Base-by-base conservation (phyloP, 2,113 vertebrate species). In the Neolamprologus falcicula region DNA sequence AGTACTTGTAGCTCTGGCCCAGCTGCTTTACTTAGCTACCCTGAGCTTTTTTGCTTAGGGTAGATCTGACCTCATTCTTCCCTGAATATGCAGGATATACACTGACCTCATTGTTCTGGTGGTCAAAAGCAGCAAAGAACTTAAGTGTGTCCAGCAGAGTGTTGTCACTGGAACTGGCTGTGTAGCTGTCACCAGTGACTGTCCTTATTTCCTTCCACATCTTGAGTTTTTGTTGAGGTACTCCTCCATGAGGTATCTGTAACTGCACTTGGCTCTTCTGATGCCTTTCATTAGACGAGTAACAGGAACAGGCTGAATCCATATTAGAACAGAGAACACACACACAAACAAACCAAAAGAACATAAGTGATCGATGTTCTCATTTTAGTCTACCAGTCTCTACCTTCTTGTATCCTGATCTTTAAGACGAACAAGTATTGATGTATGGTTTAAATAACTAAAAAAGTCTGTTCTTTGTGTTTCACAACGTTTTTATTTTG, bases 291-390 rank as follows among this genome's bases (percentile, higher is more conserved):
- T 82, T 50, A 79, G 10, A 52, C 9, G 19, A 42, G 17, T 83
- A 68, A 82, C 59, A 71, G n/a, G 89, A 88, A 88, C 19, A 68
- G 47, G 7, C 16, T 35, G 26, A 50, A 80, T 91, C 88, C 81
- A 86, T 61, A 87, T 47, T 45, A 40, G 26, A 83, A 37, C 50
- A 88, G 80, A 52, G 2, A 53, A 47, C 31, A 24, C 1, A 68
- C 63, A 26, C 5, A 57, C 52, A 57, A 55, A 28, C 5, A 59
- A 31, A 57, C 1, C 14, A 8, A 28, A 2, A 26, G 3, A 6
- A 5, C 37, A 42, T 0, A 73, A 42, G 37, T 26, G 37, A 14
- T 40, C 0, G 1, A 31, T 28, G 24, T 47, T 47, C 21, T 47
- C 17, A 19, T 24, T 35, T 10, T 12, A n/a, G 40, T 82, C 33